A percentile compares a stretch with the other conserved stretches of the same genome.
Evolutionary conservation across 2,113 vertebrate genomes (phyloP).

Genomic region (Cyanistes caeruleus): DNA sequence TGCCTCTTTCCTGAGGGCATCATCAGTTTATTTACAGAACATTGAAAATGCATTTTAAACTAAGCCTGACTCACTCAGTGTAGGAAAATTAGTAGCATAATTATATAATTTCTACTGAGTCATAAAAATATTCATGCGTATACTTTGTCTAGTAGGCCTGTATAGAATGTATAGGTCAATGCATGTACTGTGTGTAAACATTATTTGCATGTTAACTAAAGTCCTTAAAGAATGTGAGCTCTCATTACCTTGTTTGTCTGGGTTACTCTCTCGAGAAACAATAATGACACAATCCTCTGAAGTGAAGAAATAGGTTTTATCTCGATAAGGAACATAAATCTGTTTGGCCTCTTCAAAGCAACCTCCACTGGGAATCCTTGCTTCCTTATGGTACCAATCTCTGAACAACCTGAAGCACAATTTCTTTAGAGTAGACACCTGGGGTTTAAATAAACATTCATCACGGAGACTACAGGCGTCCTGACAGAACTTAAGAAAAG

Average conservation of each 20-base stretch:
- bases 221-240: not conserved
- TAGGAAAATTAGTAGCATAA: not conserved
- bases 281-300: not conserved
- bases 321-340: not conserved
- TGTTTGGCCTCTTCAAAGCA: conserved; percentile 7
- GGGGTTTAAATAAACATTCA: conserved; percentile 27
- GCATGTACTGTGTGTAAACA: not conserved
- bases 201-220: not conserved
- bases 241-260: not conserved
- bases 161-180: not conserved
- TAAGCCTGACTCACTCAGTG: not conserved
- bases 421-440: not conserved
- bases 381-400: not conserved
- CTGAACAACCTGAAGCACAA: not conserved
- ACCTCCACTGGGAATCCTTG: conserved; percentile 5
- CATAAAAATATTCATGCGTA: not conserved
- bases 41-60: not conserved
- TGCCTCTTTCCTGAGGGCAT: not conserved
- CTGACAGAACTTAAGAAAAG: not conserved
- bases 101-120: not conserved
- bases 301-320: conserved; percentile 13
- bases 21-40: not conserved
- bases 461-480: not conserved
- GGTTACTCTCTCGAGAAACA: not conserved
- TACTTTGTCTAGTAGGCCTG: not conserved